Percentiles rank a stretch among this genome's conserved stretches.
These are phyloP conservation scores for Pogonognathellus flavescens DNA, from an alignment of 1,140 invertebrate genomes.

Conservation along the genomic window DNA sequence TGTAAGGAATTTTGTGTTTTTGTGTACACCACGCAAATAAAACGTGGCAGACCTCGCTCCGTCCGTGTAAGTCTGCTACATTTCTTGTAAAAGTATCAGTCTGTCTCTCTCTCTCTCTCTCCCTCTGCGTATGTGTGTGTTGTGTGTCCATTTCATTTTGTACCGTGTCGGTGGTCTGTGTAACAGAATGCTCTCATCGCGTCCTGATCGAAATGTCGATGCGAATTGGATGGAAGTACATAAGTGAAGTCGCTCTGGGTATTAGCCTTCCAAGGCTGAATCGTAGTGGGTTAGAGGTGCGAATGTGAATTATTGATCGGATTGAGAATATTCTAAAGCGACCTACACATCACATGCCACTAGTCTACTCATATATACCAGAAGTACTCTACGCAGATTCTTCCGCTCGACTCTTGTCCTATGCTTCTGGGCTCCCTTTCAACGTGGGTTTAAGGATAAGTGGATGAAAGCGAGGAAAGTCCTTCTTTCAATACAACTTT, in stretches of 20 bases:
- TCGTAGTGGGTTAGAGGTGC: slow-evolving; percentile 31
- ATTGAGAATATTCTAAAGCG: slow-evolving; percentile 24
- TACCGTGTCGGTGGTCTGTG: too few relatives aligned
- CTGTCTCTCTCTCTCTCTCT: too few relatives aligned
- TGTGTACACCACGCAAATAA: too few relatives aligned
- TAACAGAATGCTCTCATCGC: not conserved
- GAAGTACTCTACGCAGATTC: not conserved
- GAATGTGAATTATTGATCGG: slow-evolving; percentile 50
- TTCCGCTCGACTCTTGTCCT: not conserved
- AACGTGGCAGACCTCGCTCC: too few relatives aligned
- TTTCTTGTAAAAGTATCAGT: too few relatives aligned
- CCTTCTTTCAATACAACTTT: slow-evolving; percentile 14
- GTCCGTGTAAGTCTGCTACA: too few relatives aligned
- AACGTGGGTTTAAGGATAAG: slow-evolving; percentile 30
- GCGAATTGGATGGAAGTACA: slow-evolving; percentile 11
- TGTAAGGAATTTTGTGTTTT: too few relatives aligned
- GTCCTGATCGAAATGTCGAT: slow-evolving; percentile 25
- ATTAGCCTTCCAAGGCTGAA: slow-evolving; percentile 4
- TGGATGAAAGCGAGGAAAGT: slow-evolving; percentile 6
- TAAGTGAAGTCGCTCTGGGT: not conserved
- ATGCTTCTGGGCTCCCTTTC: slow-evolving; percentile 9
- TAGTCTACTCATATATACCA: not conserved
- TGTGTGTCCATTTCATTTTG: too few relatives aligned
- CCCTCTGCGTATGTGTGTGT: too few relatives aligned
- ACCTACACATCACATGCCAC: not conserved